Evolutionary conservation across 2,797 vertebrate genomes (phyloP).

Genomic region (Parauchenoglanis punctatus): DNA sequence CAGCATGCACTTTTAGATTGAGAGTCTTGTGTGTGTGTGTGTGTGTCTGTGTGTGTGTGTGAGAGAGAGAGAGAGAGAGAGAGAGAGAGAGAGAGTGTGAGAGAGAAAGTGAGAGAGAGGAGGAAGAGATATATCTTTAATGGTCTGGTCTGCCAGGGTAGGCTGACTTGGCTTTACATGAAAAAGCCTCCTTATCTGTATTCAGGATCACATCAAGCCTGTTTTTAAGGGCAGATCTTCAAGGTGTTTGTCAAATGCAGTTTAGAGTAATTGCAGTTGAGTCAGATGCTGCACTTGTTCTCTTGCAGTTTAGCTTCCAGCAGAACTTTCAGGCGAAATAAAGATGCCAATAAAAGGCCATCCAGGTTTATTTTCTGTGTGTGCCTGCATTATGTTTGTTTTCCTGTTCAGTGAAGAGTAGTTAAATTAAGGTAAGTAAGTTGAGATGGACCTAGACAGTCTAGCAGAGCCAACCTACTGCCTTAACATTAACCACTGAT

Average conservation of each 20-base stretch:
- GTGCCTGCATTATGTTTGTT: constrained; percentile 17
- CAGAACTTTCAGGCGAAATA: constrained; percentile 35
- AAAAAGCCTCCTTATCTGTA: constrained; percentile 35
- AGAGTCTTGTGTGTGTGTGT: not conserved
- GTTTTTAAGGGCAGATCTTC: constrained; percentile 33
- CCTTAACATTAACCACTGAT: constrained; percentile 70
- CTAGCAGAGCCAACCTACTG: constrained; percentile 55
- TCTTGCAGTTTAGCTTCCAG: not conserved
- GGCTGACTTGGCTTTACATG: constrained; percentile 24
- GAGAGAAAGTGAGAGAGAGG: not conserved
- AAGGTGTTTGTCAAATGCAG: constrained; percentile 43
- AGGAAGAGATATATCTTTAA: not conserved
- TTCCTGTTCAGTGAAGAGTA: constrained; percentile 35
- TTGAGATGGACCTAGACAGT: constrained; percentile 28
- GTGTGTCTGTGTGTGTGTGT: too few species aligned
- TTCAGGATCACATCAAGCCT: constrained; percentile 33
- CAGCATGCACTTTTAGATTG: not conserved
- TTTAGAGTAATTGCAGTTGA: constrained; percentile 43
- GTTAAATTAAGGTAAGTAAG: constrained; percentile 47
- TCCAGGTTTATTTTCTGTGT: constrained; percentile 26
- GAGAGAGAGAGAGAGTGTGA: not conserved
- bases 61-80: not conserved
- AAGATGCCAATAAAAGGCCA: constrained; percentile 37
- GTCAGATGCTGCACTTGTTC: constrained; percentile 31
- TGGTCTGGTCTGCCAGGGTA: not conserved